phyloP scores from a whole-genome alignment of 2,888 invertebrate genomes.

The Actias luna region DNA sequence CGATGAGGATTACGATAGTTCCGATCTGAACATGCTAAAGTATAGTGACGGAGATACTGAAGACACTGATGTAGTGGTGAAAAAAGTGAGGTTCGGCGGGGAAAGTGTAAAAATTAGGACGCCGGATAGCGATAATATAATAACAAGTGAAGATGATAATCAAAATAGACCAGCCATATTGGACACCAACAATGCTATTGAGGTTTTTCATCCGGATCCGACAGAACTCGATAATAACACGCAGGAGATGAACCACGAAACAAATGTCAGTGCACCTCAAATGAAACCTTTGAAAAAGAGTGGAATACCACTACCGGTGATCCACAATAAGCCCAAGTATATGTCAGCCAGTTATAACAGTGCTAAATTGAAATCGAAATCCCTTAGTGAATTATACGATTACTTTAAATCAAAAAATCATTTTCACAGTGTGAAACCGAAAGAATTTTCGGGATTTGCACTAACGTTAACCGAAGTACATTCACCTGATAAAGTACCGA shows the following conservation, averaged over 20 bases:
- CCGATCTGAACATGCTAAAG: conserved; percentile 78
- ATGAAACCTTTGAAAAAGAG: conserved; percentile 54
- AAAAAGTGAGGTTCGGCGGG: conserved; percentile 92
- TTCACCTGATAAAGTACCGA: conserved; percentile 65
- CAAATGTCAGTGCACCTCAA: conserved; percentile 47
- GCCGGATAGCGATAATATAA: conserved; percentile 89
- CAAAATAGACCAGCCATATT: conserved; percentile 35
- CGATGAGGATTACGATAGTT: conserved; percentile 71
- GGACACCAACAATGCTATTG: conserved; percentile 44
- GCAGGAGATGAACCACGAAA: conserved; percentile 62
- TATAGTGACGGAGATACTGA: conserved; percentile 84
- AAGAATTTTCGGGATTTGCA: conserved; percentile 59
- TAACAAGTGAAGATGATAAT: conserved; percentile 80
- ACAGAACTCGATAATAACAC: conserved; percentile 53
- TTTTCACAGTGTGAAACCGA: conserved; percentile 41
- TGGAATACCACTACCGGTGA: conserved; percentile 70
- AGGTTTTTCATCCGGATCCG: conserved; percentile 45
- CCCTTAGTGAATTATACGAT: conserved; percentile 73
- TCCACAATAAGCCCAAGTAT: conserved; percentile 48
- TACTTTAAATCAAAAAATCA: conserved; percentile 72
- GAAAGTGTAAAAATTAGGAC: conserved; percentile 92
- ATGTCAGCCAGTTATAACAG: conserved; percentile 48
- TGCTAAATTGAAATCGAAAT: conserved; percentile 73
- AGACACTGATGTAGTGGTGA: conserved; percentile 79
- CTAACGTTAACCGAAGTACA: conserved; percentile 60